These are phyloP conservation scores for Lysandra coridon DNA, from an alignment of 2,888 invertebrate species.

Conservation along the genomic window DNA sequence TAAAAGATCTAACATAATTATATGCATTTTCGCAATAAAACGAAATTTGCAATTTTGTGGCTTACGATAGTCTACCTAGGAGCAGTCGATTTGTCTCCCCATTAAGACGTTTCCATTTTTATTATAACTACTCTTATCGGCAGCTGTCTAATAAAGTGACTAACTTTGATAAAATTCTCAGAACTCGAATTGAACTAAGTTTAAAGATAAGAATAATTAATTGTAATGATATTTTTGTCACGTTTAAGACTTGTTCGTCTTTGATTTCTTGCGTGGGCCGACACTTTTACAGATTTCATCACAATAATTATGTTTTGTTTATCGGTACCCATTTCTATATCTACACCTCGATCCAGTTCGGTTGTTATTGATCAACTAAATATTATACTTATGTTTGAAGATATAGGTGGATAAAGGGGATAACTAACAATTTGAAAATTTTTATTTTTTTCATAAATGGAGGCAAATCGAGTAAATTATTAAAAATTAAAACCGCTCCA, in stretches of 20 bases:
- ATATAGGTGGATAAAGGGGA: too few relatives aligned
- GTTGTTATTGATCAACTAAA: not conserved
- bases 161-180: not conserved
- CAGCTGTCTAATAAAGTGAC: not conserved
- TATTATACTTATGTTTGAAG: too few relatives aligned
- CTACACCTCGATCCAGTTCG: not conserved
- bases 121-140: conserved; percentile 3
- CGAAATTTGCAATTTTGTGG: too few relatives aligned
- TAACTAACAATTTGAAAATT: too few relatives aligned
- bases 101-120: not conserved
- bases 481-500: too few relatives aligned
- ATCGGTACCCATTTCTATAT: not conserved
- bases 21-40: too few relatives aligned
- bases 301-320: not conserved
- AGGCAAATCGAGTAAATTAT: too few relatives aligned
- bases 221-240: conserved; percentile 12
- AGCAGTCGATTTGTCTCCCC: not conserved
- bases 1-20: too few relatives aligned
- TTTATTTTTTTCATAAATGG: too few relatives aligned
- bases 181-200: conserved; percentile 6
- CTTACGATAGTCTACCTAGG: too few relatives aligned
- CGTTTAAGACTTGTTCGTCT: not conserved
- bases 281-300: not conserved
- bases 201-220: conserved; percentile 7
- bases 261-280: not conserved